Evolutionary conservation across 2,797 vertebrate species (phyloP).

Genomic region (Lateolabrax maculatus): DNA sequence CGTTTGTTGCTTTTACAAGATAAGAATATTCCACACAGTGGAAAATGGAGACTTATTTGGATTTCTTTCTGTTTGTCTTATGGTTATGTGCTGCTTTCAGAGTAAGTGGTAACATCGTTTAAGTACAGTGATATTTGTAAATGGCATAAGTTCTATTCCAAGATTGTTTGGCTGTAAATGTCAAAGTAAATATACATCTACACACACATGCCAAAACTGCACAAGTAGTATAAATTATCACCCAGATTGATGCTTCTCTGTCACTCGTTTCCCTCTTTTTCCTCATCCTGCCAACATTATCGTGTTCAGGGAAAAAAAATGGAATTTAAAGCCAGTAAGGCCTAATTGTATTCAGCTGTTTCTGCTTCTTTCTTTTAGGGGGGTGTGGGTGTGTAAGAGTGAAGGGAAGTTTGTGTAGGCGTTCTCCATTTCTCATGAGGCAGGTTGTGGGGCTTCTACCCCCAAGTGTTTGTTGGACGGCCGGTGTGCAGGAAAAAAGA

Average conservation of each 20-base stretch:
- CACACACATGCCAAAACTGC: conserved; percentile 3
- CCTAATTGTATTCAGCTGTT: conserved; percentile 85
- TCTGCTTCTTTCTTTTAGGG: conserved; percentile 58
- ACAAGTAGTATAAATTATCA: conserved; percentile 10
- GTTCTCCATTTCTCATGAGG: conserved; percentile 69
- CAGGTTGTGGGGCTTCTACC: conserved; percentile 39
- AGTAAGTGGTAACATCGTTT: background rate
- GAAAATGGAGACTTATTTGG: conserved; percentile 25
- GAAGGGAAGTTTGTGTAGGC: conserved; percentile 62
- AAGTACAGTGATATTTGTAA: background rate
- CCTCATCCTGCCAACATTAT: background rate
- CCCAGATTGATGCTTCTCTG: conserved; percentile 24
- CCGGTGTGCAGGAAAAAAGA: conserved; percentile 33
- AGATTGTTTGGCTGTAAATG: conserved; percentile 3
- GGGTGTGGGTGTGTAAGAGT: conserved; percentile 47
- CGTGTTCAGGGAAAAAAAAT: conserved; percentile 65
- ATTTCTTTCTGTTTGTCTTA: conserved; percentile 22
- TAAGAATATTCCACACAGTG: conserved; percentile 59
- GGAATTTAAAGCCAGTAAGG: conserved; percentile 72
- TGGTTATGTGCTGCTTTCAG: conserved; percentile 1
- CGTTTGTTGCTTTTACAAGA: conserved; percentile 63
- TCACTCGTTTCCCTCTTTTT: conserved; percentile 1
- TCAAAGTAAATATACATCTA: background rate
- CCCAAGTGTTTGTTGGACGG: conserved; percentile 35
- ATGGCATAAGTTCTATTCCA: background rate